Conservation (phyloP, 1,140 invertebrate species). For the Frieseomelitta varia region DNA sequence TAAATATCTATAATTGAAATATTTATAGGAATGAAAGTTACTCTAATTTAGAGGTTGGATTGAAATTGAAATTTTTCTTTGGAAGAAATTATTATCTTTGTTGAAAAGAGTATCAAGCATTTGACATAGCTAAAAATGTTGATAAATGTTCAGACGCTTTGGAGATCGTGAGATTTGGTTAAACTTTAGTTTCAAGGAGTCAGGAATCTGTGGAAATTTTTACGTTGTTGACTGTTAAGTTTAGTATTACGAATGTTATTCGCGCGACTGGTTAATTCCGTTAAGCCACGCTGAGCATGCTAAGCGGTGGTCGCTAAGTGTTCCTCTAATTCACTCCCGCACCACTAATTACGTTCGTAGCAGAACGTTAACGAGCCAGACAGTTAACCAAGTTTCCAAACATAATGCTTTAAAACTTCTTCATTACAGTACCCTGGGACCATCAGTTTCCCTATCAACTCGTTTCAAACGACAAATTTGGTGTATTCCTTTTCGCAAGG, state of each 20-base stretch:
- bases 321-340: constrained; percentile 6
- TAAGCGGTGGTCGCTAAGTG: constrained; percentile 20
- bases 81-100: neutral
- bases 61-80: neutral
- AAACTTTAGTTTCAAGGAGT: neutral
- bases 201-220: neutral
- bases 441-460: neutral
- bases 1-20: neutral
- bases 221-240: neutral
- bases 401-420: neutral
- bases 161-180: neutral
- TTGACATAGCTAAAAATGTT: neutral
- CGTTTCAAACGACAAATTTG: neutral
- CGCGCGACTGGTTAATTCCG: neutral
- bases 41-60: neutral
- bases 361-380: neutral
- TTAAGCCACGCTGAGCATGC: neutral
- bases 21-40: neutral
- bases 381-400: constrained; percentile 18
- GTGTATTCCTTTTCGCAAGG: neutral
- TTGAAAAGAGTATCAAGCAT: too few relatives aligned
- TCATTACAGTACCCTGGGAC: neutral
- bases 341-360: constrained; percentile 22
- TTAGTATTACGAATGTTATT: neutral
- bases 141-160: neutral